phyloP scores from a whole-genome alignment of 2,888 invertebrate species.

The Temnothorax unifasciatus region DNA sequence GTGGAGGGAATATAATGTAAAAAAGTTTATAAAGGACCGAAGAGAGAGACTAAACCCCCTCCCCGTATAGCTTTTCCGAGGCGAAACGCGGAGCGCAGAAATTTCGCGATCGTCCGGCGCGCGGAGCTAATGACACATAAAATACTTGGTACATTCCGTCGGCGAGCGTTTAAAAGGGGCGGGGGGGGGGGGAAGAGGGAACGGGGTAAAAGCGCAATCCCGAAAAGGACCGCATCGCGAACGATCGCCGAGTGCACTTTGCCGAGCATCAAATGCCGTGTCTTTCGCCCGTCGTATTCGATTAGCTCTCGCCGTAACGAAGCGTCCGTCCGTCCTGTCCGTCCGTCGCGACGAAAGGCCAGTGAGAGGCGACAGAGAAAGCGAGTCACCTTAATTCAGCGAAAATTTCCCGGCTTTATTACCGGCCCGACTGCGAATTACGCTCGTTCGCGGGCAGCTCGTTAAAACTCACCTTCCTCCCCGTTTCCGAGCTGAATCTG shows the following conservation, averaged over 20 bases:
- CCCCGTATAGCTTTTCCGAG: background rate
- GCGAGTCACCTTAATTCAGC: constrained; percentile 41
- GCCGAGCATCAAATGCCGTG: constrained; percentile 27
- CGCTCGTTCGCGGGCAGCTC: constrained; percentile 45
- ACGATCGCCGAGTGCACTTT: constrained; percentile 40
- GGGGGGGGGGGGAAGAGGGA: too few species aligned
- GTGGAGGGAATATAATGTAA: background rate
- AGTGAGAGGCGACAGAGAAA: background rate
- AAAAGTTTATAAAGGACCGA: constrained; percentile 27
- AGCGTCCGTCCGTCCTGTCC: background rate
- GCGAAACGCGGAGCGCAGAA: constrained; percentile 22
- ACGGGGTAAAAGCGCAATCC: constrained; percentile 36
- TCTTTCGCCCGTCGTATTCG: constrained; percentile 45
- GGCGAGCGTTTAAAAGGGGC: background rate
- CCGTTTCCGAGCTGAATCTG: constrained; percentile 91
- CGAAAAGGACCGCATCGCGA: constrained; percentile 28
- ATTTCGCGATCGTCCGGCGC: constrained; percentile 25
- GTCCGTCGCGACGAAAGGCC: background rate
- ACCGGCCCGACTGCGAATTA: constrained; percentile 34
- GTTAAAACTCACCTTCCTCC: constrained; percentile 88
- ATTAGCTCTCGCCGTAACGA: constrained; percentile 38
- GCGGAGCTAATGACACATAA: constrained; percentile 38
- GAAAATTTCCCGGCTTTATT: constrained; percentile 47
- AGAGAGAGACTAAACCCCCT: background rate
- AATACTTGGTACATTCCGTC: constrained; percentile 9